Conservation (phyloP, 2,888 invertebrate genomes). For the Acrobasis consociella region DNA sequence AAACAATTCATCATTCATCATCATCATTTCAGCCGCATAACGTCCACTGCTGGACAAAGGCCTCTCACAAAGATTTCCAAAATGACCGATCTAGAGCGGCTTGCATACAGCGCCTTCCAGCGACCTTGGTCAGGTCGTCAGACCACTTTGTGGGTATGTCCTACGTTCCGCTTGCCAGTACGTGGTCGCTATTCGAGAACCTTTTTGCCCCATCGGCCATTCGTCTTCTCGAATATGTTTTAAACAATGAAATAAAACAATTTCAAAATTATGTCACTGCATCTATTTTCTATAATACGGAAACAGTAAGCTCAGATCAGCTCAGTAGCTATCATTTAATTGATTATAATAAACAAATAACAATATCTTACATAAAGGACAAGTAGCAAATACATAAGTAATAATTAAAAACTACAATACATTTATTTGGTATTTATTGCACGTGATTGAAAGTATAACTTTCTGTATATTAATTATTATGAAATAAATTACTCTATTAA, state of each 20-base stretch:
- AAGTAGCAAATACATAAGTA: background rate
- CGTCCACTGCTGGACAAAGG: no score
- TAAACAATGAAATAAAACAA: conserved; percentile 1
- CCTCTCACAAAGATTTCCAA: no score
- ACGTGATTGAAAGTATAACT: conserved; percentile 43
- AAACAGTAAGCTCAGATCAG: conserved; percentile 1
- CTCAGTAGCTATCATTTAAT: background rate
- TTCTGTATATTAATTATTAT: conserved; percentile 33
- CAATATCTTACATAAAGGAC: background rate
- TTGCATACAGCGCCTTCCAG: no score
- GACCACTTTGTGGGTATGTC: no score
- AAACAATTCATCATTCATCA: no score
- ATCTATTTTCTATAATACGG: background rate
- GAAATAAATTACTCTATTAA: conserved; percentile 30
- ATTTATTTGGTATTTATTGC: conserved; percentile 35
- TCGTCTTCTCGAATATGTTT: no score
- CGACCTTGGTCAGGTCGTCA: no score
- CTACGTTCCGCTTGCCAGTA: no score
- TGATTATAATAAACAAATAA: background rate
- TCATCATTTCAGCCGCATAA: no score
- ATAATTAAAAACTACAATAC: conserved; percentile 9
- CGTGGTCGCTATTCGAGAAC: no score
- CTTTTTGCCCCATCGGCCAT: no score
- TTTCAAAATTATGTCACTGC: background rate
- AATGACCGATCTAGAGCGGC: no score